Evolutionary conservation across 2,797 vertebrate species (phyloP).

Genomic region (Parauchenoglanis ngamensis): DNA sequence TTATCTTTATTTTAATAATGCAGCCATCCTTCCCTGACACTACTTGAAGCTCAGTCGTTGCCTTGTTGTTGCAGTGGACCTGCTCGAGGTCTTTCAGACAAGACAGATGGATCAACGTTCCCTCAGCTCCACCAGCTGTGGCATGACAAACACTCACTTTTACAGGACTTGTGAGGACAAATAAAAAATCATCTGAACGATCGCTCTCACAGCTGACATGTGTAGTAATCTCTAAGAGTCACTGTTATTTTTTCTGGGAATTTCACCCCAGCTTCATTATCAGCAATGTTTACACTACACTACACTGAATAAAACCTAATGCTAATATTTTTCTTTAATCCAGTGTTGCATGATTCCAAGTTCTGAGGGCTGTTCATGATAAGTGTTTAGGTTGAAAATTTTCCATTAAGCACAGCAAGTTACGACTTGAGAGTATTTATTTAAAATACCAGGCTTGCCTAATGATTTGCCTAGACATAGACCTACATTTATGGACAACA

Average conservation of each 20-base stretch:
- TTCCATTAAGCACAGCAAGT: constrained; percentile 8
- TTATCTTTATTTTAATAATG: constrained; percentile 56
- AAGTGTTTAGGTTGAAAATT: background rate
- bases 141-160: constrained; percentile 68
- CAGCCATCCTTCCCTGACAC: constrained; percentile 59
- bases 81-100: constrained; percentile 61
- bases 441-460: background rate
- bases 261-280: constrained; percentile 11
- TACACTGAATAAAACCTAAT: constrained; percentile 4
- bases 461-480: background rate
- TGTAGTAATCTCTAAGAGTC: background rate
- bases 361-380: background rate
- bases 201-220: constrained; percentile 30
- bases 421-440: constrained; percentile 19
- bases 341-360: background rate
- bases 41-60: constrained; percentile 66
- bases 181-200: constrained; percentile 30
- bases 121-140: constrained; percentile 62
- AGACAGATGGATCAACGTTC: constrained; percentile 65
- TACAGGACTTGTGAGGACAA: constrained; percentile 42
- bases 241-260: background rate
- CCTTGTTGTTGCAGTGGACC: constrained; percentile 58
- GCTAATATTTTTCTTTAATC: constrained; percentile 18
- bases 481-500: background rate
- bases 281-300: background rate